Conservation (phyloP, 2,888 invertebrate species). For the Trachelus iudaicus region DNA sequence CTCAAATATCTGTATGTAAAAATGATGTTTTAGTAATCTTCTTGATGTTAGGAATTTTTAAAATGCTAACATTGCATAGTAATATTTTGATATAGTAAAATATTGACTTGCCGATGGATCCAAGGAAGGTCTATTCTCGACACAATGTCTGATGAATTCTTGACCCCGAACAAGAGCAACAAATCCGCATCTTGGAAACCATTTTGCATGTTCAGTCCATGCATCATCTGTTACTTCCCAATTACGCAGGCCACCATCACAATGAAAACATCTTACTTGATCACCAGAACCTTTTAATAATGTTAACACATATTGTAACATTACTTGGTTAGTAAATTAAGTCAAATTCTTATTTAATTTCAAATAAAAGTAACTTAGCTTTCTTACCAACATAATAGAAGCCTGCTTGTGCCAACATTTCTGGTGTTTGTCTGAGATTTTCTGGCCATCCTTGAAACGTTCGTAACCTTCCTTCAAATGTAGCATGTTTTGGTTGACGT, state of each 20-base stretch:
- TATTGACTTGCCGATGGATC: conserved; percentile 44
- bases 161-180: conserved; percentile 84
- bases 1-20: conserved; percentile 39
- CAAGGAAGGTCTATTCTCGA: conserved; percentile 51
- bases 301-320: not conserved
- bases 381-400: conserved; percentile 81
- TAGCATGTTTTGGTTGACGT: conserved; percentile 75
- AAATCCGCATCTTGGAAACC: conserved; percentile 92
- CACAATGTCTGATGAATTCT: conserved; percentile 74
- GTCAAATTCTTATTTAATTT: not conserved
- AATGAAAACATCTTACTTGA: conserved; percentile 92
- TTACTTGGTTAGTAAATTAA: not conserved
- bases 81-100: conserved; percentile 6
- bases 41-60: not conserved
- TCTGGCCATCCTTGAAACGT: conserved; percentile 84
- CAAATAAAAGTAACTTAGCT: not conserved
- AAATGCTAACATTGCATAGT: not conserved
- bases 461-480: conserved; percentile 75
- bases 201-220: conserved; percentile 93
- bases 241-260: conserved; percentile 89
- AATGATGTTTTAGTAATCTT: not conserved
- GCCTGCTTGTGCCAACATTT: conserved; percentile 84
- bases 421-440: conserved; percentile 79
- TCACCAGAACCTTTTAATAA: conserved; percentile 71
- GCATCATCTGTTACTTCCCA: conserved; percentile 93